Base-by-base conservation (phyloP, 2,113 vertebrate species). In the Pangasianodon gigas region DNA sequence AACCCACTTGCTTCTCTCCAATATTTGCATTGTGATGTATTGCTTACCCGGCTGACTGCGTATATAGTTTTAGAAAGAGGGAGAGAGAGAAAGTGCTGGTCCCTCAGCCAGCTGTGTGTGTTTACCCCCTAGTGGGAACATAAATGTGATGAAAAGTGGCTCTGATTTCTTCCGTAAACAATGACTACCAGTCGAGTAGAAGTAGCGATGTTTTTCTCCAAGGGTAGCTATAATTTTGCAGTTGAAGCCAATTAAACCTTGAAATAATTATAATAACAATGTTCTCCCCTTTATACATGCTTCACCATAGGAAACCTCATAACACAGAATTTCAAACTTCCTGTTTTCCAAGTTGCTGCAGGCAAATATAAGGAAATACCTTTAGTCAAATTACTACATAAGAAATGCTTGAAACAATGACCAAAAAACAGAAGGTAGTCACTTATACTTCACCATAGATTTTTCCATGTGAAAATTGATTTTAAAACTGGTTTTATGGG, bases 91-190 rank as follows among this genome's bases (percentile, higher is more conserved):
- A 51, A 44, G 82, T 44, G 56, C 56, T 62, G 56, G 37, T 84
- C 54, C 32, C 32, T 11, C 32, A 48, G 16, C 48, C 18, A 29
- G 29, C 11, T 60, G 74, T 85, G 58, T 90, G 24, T 77, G 48
- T 90, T 85, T 46, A n/a, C 65, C 58, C 58, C 77, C 58, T 16
- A 52, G 37, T 56, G 8, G 62, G 48, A 85, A 52, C 60, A 90
- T 65, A 85, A 62, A 67, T 37, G 26, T 13, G 26, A 58, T 32
- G 69, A 65, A 90, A 84, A 84, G 69, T 84, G 83, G 13, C n/a
- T 48, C 51, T 32, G 65, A 56, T 88, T 37, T 32, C 48, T 69
- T 32, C 37, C 10, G 46, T 69, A 69, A 54, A 85, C 46, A 87
- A 58, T 79, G 80, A 52, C 56, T 37, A 44, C 52, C 56, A 88